phyloP scores from a whole-genome alignment of 2,113 vertebrate genomes.

The Lycocorax pyrrhopterus region DNA sequence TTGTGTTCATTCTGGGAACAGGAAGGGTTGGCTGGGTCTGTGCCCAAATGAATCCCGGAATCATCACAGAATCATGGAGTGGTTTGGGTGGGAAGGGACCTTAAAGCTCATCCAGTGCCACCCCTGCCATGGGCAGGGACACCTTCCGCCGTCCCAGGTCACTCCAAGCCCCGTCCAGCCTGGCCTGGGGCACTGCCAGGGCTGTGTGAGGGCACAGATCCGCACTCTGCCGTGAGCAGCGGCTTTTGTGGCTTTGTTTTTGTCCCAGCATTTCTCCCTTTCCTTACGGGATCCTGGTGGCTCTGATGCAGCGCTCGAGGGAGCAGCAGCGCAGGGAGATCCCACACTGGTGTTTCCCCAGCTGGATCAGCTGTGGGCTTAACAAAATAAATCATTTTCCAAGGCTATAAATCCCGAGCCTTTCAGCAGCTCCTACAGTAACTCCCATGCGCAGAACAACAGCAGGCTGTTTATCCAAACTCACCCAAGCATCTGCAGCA shows the following conservation, averaged over 20 bases:
- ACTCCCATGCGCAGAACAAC: conserved; percentile 30
- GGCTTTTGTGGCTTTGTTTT: not conserved
- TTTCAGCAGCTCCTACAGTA: conserved; percentile 45
- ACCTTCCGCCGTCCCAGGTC: not conserved
- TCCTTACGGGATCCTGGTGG: accelerated
- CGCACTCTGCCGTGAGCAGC: not conserved
- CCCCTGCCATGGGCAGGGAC: not conserved
- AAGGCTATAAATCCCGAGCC: conserved; percentile 8
- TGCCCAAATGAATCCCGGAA: not conserved
- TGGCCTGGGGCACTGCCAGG: not conserved
- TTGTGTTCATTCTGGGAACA: not conserved
- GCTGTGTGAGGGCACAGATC: not conserved
- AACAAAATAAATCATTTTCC: conserved; percentile 34
- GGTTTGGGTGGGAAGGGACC: not conserved
- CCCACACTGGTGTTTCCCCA: not conserved
- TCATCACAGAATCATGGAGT: not conserved
- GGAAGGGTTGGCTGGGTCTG: not conserved
- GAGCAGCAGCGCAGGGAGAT: not conserved
- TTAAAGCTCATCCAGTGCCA: not conserved
- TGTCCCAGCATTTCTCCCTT: not conserved
- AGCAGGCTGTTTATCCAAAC: conserved; percentile 41
- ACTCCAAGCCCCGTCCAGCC: not conserved
- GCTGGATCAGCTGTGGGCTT: conserved; percentile 40
- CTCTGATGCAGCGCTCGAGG: not conserved
- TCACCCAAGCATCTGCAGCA: not conserved